Evolutionary conservation across 2,888 invertebrate species (phyloP).

Genomic region (Drosophila antonietae): DNA sequence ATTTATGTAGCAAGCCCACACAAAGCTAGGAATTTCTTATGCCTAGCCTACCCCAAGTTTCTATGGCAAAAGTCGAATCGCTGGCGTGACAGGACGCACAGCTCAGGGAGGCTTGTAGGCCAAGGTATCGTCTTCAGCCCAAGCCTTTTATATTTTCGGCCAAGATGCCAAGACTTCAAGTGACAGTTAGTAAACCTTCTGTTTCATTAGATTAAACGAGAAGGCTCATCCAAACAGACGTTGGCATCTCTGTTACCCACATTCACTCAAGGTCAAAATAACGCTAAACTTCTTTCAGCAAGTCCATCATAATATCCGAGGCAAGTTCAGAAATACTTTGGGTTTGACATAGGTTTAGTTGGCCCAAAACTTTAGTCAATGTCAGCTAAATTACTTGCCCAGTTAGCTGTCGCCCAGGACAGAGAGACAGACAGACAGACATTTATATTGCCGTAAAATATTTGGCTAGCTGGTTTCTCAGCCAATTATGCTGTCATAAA

Average conservation of each 20-base stretch:
- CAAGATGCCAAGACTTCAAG: too few relatives aligned
- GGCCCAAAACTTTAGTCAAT: not conserved
- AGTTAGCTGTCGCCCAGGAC: not conserved
- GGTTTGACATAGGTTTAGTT: not conserved
- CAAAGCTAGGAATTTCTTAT: not conserved
- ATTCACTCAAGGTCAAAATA: too few relatives aligned
- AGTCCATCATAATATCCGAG: not conserved
- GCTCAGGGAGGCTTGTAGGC: too few relatives aligned
- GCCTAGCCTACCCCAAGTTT: not conserved
- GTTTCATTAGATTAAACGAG: not conserved
- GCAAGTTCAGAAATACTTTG: not conserved
- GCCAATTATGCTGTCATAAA: slow-evolving; percentile 7
- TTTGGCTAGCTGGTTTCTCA: not conserved
- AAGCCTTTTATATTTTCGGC: too few relatives aligned
- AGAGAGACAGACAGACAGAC: not conserved
- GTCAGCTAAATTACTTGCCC: not conserved
- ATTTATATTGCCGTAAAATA: not conserved
- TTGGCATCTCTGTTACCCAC: not conserved
- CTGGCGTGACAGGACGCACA: too few relatives aligned
- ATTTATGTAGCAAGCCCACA: not conserved
- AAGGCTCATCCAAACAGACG: not conserved
- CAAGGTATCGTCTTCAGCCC: too few relatives aligned
- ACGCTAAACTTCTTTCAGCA: not conserved
- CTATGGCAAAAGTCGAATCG: too few relatives aligned
- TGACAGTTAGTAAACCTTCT: too few relatives aligned